A percentile compares a stretch with the other conserved stretches of the same genome.
These are phyloP conservation scores for Tetranychus urticae DNA, from an alignment of 1,140 invertebrate species.

Conservation along the genomic window DNA sequence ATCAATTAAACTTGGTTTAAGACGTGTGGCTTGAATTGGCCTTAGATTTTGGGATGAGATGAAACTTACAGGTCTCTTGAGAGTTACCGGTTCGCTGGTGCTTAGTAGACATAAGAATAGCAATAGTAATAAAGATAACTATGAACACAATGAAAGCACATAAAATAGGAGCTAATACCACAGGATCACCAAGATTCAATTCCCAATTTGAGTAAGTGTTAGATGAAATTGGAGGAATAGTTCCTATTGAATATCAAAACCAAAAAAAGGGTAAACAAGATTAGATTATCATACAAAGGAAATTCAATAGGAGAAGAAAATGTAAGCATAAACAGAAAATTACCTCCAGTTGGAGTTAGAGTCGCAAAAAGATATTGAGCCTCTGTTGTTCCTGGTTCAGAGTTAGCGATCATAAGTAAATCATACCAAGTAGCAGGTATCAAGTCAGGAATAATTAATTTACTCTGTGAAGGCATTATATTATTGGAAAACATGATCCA, in stretches of 20 bases:
- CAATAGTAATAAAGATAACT: background rate
- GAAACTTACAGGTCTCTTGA: background rate
- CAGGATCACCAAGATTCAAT: background rate
- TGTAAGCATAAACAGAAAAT: background rate
- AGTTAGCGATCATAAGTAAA: conserved; percentile 59
- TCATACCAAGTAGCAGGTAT: conserved; percentile 59
- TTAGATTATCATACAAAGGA: background rate
- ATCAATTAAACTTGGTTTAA: no score
- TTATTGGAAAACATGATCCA: conserved; percentile 15
- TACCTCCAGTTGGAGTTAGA: conserved; percentile 26
- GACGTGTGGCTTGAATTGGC: background rate
- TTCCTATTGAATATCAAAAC: background rate
- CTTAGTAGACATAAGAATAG: background rate
- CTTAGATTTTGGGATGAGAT: no score
- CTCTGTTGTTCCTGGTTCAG: conserved; percentile 67
- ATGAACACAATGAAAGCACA: background rate
- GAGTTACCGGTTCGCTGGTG: background rate
- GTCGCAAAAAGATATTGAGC: conserved; percentile 54
- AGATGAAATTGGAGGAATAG: background rate
- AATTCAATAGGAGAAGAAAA: background rate
- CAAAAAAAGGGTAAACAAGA: no score
- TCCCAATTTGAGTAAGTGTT: background rate
- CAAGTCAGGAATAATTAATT: conserved; percentile 31
- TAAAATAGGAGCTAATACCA: background rate
- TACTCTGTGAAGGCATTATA: conserved; percentile 3